phyloP scores from a whole-genome alignment of 2,888 invertebrate species.

The Plebejus argus region DNA sequence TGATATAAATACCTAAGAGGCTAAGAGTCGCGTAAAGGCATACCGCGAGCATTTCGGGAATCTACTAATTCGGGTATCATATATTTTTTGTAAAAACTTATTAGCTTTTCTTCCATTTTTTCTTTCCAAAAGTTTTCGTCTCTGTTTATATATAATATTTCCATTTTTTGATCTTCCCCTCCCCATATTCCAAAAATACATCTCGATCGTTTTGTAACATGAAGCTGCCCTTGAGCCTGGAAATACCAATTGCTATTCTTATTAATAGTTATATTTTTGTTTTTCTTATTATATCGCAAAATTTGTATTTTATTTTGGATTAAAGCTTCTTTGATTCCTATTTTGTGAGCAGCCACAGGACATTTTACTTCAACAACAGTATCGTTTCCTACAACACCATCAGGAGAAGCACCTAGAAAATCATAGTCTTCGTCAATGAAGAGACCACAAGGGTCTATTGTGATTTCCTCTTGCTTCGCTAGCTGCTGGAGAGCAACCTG shows the following conservation, averaged over 20 bases:
- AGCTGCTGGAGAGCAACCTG: slow-evolving; percentile 11
- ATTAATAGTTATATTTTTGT: background rate
- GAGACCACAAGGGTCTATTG: slow-evolving; percentile 13
- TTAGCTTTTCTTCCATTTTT: background rate
- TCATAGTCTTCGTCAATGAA: background rate
- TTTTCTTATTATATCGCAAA: background rate
- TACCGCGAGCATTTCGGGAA: no score
- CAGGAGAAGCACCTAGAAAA: slow-evolving; percentile 10
- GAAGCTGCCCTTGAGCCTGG: slow-evolving; percentile 15
- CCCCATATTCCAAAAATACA: slow-evolving; percentile 23
- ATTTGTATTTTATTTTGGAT: background rate
- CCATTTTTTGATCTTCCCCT: background rate
- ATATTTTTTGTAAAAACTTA: slow-evolving; percentile 3
- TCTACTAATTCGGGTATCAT: no score
- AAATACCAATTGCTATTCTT: slow-evolving; percentile 20
- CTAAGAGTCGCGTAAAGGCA: no score
- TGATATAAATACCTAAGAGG: no score
- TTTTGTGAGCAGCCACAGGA: background rate
- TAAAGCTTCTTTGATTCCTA: background rate
- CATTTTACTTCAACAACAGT: slow-evolving; percentile 3
- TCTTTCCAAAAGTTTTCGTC: slow-evolving; percentile 7
- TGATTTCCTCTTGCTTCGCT: background rate
- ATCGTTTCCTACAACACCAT: slow-evolving; percentile 3
- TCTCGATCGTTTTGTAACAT: background rate
- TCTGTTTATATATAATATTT: background rate